Evolutionary conservation across 2,113 vertebrate genomes (phyloP), one percentile per base, ranked within the genome.

Genomic region (Pogona vitticeps): DNA sequence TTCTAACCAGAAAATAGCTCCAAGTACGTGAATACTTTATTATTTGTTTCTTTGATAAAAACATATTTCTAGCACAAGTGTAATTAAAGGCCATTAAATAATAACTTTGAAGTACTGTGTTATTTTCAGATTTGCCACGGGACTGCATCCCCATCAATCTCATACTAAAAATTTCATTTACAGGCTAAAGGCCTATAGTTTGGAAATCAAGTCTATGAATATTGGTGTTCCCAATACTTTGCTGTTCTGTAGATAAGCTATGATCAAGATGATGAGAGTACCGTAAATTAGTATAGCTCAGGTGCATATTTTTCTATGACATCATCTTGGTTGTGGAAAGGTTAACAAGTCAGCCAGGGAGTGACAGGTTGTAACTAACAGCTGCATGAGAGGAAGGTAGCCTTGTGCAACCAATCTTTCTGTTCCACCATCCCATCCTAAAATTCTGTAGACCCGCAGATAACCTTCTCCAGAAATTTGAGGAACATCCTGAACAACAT

Each of bases 41-140:
- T 88, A 89, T 89, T 86, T 61, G 2, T 89, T 94, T 85, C 86
- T 58, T 56, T 86, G 2, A 73, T 67, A 84, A 88, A 6, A 40
- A 63, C 56, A 83, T 86, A 23, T 58, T 81, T 10, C 0, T 88
- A 7, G 58, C 13, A 86, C 1, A 23, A 63, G 61, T 91, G 89
- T 81, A 88, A 87, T 88, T 88, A 33, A 26, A 91, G 0, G 0
- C 42, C 42, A 88, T 0, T 0, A 46, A 61, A 80, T 88, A 89
- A 89, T 73, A 18, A 31, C 23, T 88, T 91, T 3, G 61, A 21
- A 1, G 85, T 82, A 38, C 80, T 80, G 46, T 83, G 79, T 3
- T 63, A 86, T 63, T 10, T 38, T n/a, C 14, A 67, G 26, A 31
- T 9, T 75, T 84, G 63, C 36, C 23, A 52, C 38, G 42, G 79